Evolutionary conservation across 2,888 invertebrate genomes (phyloP).

Genomic region (Tenthredo scrophulariae): DNA sequence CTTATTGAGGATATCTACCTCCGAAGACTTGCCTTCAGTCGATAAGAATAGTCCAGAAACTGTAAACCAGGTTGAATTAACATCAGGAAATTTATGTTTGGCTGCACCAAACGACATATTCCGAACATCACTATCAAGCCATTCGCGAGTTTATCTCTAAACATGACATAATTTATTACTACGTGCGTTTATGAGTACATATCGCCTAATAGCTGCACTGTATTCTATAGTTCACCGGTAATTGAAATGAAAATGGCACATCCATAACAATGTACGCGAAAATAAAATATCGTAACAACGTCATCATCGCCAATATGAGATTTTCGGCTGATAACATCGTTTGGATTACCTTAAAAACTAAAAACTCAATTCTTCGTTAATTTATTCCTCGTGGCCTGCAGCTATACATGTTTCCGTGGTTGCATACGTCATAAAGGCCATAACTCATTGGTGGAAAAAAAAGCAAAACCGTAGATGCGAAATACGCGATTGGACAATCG

Average conservation of each 20-base stretch:
- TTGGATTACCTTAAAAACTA: not conserved
- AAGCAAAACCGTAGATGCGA: not conserved
- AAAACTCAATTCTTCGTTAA: not conserved
- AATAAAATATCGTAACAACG: not conserved
- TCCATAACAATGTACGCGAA: not conserved
- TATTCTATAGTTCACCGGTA: not conserved
- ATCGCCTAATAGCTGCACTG: not conserved
- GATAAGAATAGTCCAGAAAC: conserved; percentile 28
- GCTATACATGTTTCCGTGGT: not conserved
- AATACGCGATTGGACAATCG: not conserved
- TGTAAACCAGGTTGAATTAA: not conserved
- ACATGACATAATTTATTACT: not conserved
- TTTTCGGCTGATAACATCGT: not conserved
- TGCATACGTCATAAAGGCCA: not conserved
- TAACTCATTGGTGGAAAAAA: not conserved
- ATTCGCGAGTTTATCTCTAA: not conserved
- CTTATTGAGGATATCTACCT: not conserved
- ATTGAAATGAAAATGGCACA: not conserved
- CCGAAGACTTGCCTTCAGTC: conserved; percentile 4
- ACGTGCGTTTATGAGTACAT: not conserved
- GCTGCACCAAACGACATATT: not conserved
- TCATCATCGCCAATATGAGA: not conserved
- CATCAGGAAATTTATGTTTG: not conserved
- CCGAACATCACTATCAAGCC: not conserved
- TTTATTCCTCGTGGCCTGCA: not conserved